Percentiles rank a stretch among this genome's conserved stretches.
Evolutionary conservation across 2,113 vertebrate species (phyloP).

Genomic region (Gadus macrocephalus): DNA sequence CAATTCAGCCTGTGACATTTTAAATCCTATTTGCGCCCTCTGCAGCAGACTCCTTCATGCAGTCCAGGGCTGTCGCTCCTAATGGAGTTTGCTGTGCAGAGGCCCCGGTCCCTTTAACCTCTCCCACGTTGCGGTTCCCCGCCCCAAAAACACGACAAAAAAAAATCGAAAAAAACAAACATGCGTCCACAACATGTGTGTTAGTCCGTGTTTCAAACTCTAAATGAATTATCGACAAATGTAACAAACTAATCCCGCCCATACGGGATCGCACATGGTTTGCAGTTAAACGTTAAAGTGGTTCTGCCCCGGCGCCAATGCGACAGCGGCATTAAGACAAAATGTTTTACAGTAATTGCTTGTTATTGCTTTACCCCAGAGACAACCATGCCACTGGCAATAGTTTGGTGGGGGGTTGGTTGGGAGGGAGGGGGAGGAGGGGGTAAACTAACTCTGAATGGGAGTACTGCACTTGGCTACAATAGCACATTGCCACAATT

Average conservation of each 20-base stretch:
- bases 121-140: slow-evolving; percentile 37
- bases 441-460: background rate
- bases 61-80: slow-evolving; percentile 62
- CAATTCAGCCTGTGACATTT: slow-evolving; percentile 66
- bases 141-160: slow-evolving; percentile 15
- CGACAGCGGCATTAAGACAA: too few relatives aligned
- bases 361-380: background rate
- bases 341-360: background rate
- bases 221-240: too few relatives aligned
- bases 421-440: background rate
- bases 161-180: slow-evolving; percentile 7
- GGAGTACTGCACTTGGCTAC: background rate
- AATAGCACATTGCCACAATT: slow-evolving; percentile 45
- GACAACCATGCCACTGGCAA: background rate
- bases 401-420: background rate
- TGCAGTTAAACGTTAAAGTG: background rate
- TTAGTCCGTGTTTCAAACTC: too few relatives aligned
- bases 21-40: slow-evolving; percentile 71
- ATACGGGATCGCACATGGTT: background rate
- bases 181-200: too few relatives aligned
- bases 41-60: slow-evolving; percentile 56
- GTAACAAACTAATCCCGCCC: too few relatives aligned
- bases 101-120: slow-evolving; percentile 31
- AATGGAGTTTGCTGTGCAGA: slow-evolving; percentile 50
- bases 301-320: background rate